Conservation (phyloP, 2,888 invertebrate genomes). For the Dicyrtomina minuta region DNA sequence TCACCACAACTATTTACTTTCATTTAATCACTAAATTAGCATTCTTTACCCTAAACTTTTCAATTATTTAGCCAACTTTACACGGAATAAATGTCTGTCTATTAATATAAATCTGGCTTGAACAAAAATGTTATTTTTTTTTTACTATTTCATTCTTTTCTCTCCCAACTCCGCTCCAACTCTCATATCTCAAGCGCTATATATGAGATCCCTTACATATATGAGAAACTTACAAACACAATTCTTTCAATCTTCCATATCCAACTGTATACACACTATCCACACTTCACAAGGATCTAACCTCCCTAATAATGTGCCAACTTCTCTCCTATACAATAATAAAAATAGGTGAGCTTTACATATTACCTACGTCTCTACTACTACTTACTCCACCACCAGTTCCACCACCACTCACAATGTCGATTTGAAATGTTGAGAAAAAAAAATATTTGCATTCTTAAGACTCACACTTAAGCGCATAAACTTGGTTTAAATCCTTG, state of each 20-base stretch:
- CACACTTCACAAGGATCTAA: no score
- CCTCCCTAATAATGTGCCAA: background rate
- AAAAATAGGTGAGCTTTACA: no score
- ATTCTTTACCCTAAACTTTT: slow-evolving; percentile 29
- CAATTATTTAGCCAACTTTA: slow-evolving; percentile 28
- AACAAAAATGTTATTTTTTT: slow-evolving; percentile 12
- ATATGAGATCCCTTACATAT: no score
- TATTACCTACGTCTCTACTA: no score
- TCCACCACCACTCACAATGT: background rate
- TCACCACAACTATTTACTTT: slow-evolving; percentile 25
- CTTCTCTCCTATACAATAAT: background rate
- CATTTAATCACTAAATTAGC: slow-evolving; percentile 29
- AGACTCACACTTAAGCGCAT: background rate
- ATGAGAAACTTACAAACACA: background rate
- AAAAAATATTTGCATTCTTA: slow-evolving; percentile 20
- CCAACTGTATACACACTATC: background rate
- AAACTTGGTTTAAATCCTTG: background rate
- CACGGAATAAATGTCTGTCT: slow-evolving; percentile 11
- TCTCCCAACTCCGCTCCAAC: background rate
- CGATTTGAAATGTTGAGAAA: background rate
- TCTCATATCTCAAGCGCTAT: no score
- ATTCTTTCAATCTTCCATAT: background rate
- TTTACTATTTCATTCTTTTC: slow-evolving; percentile 15
- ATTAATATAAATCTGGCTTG: slow-evolving; percentile 25
- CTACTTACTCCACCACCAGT: background rate